A percentile compares a stretch with the other conserved stretches of the same genome.
These are phyloP conservation scores for Metacarcinus magister DNA, from an alignment of 2,888 invertebrate species.

Conservation along the genomic window DNA sequence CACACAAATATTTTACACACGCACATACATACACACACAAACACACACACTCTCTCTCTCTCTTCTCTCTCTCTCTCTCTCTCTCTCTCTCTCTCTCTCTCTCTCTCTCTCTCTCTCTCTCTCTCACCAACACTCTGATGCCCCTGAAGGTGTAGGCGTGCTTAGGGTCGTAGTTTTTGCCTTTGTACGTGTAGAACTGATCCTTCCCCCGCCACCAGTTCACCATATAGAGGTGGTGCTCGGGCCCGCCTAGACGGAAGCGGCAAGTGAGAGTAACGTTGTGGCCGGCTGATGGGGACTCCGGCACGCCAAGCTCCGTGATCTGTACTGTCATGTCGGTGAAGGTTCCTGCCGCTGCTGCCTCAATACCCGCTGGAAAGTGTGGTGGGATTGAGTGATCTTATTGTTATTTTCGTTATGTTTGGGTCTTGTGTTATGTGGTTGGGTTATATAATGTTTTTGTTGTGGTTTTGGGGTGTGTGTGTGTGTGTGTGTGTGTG, in stretches of 20 bases:
- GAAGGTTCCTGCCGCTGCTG: slow-evolving; percentile 29
- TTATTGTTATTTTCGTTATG: too few species aligned
- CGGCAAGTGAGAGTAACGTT: slow-evolving; percentile 74
- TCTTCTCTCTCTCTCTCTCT: slow-evolving; percentile 39
- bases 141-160: slow-evolving; percentile 75
- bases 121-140: slow-evolving; percentile 72
- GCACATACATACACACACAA: too few species aligned
- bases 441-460: background rate
- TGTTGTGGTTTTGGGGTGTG: background rate
- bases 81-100: slow-evolving; percentile 39
- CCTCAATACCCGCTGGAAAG: background rate
- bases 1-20: too few species aligned
- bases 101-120: background rate
- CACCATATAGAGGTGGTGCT: slow-evolving; percentile 75
- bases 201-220: slow-evolving; percentile 80
- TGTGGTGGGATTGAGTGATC: background rate
- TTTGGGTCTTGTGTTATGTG: background rate
- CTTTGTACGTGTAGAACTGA: slow-evolving; percentile 80
- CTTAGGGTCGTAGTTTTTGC: slow-evolving; percentile 65
- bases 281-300: slow-evolving; percentile 64
- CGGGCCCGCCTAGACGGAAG: slow-evolving; percentile 70
- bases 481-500: too few species aligned
- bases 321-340: slow-evolving; percentile 69
- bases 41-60: background rate
- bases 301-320: slow-evolving; percentile 69